phyloP scores from a whole-genome alignment of 2,888 invertebrate genomes.

The Cephus pygmeus region DNA sequence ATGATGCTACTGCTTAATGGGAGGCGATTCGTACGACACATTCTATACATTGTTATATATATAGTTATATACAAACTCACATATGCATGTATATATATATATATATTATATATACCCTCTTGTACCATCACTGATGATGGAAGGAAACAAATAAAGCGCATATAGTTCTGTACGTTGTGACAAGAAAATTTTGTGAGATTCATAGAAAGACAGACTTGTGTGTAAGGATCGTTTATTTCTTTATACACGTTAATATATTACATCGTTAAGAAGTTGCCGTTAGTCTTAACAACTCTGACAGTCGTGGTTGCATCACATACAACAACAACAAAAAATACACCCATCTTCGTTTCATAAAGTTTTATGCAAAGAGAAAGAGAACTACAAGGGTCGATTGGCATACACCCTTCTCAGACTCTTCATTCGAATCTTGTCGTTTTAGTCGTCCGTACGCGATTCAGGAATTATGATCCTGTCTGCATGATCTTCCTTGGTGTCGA shows the following conservation, averaged over 20 bases:
- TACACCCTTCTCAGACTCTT: background rate
- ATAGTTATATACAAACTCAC: no score
- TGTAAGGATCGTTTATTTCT: constrained; percentile 38
- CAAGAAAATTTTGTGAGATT: background rate
- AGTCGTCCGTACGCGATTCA: constrained; percentile 14
- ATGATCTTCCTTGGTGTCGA: background rate
- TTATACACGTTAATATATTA: constrained; percentile 47
- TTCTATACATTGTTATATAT: constrained; percentile 25
- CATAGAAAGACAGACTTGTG: background rate
- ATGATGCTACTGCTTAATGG: constrained; percentile 21
- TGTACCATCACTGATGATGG: constrained; percentile 25
- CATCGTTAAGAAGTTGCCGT: constrained; percentile 50
- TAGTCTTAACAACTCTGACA: constrained; percentile 37
- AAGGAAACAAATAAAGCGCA: background rate
- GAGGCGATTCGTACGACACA: constrained; percentile 9
- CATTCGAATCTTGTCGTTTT: constrained; percentile 27
- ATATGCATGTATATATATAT: background rate
- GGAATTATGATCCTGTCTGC: background rate
- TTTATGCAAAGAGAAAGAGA: background rate
- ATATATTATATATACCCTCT: constrained; percentile 14
- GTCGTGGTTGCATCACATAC: constrained; percentile 31
- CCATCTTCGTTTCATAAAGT: background rate
- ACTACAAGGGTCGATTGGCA: background rate
- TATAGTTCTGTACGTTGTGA: constrained; percentile 5
- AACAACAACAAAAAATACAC: constrained; percentile 11